Percentiles rank a stretch among this genome's conserved stretches.
Evolutionary conservation across 2,797 vertebrate genomes (phyloP).

Genomic region (Petrocephalus sullivani): DNA sequence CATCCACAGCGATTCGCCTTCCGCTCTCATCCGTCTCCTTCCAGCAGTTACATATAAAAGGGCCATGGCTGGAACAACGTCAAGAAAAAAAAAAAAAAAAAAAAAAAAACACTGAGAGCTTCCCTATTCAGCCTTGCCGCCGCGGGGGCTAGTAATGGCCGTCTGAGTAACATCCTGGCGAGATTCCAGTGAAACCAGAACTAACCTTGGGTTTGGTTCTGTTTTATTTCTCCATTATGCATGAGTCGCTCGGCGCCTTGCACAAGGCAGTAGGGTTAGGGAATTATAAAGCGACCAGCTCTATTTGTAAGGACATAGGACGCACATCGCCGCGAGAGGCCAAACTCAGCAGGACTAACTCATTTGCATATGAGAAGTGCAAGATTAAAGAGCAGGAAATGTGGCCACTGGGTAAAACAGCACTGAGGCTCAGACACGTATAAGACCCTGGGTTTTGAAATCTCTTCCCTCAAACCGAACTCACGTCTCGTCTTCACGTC

Average conservation of each 20-base stretch:
- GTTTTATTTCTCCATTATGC: constrained; percentile 13
- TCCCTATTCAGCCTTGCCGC: constrained; percentile 25
- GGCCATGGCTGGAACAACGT: constrained; percentile 35
- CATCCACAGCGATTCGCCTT: neutral
- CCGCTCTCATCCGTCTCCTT: constrained; percentile 25
- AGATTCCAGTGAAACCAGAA: constrained; percentile 36
- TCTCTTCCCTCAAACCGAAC: neutral
- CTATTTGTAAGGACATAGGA: neutral
- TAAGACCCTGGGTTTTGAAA: neutral
- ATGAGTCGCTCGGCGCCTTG: constrained; percentile 25
- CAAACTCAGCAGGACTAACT: neutral
- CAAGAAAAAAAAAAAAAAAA: constrained; percentile 4
- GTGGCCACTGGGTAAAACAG: constrained; percentile 40
- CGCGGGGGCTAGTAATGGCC: constrained; percentile 30
- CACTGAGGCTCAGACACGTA: constrained; percentile 43
- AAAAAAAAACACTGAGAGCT: constrained; percentile 16
- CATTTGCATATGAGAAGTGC: constrained; percentile 10
- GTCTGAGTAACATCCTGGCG: constrained; percentile 55
- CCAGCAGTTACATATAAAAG: constrained; percentile 35
- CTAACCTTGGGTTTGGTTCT: constrained; percentile 28
- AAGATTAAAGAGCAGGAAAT: neutral
- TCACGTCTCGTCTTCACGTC: constrained; percentile 27
- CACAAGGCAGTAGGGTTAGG: constrained; percentile 31
- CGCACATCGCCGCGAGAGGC: constrained; percentile 21
- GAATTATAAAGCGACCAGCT: constrained; percentile 27